phyloP scores from a whole-genome alignment of 2,797 vertebrate genomes.

The Cynodonichthys magdalenae region DNA sequence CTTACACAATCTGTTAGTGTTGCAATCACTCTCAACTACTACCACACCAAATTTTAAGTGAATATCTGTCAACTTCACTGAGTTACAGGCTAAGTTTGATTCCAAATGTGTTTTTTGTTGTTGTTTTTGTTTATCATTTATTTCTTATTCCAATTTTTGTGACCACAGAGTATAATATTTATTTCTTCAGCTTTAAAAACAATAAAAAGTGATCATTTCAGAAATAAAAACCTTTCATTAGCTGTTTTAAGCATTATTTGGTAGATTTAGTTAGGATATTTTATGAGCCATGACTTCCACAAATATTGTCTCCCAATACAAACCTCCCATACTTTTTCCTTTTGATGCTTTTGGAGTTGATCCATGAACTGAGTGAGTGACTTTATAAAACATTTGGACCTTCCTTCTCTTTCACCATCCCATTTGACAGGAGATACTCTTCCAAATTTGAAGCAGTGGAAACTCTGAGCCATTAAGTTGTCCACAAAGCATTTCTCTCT shows the following conservation, averaged over 20 bases:
- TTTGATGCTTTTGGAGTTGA: constrained; percentile 25
- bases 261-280: background rate
- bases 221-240: no score
- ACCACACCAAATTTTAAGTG: no score
- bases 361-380: constrained; percentile 9
- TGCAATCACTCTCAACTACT: no score
- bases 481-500: constrained; percentile 12
- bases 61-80: no score
- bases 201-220: background rate
- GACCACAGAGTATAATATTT: background rate
- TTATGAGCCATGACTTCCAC: constrained; percentile 14
- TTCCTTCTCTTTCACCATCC: constrained; percentile 25
- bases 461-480: constrained; percentile 37
- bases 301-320: constrained; percentile 19
- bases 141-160: no score
- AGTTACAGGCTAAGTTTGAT: no score
- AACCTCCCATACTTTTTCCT: constrained; percentile 34
- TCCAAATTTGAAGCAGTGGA: constrained; percentile 42
- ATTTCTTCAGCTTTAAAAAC: background rate
- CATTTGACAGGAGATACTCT: constrained; percentile 19
- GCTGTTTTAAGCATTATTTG: background rate
- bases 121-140: background rate
- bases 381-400: constrained; percentile 31
- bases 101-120: background rate
- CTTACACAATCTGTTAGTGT: no score